Percentiles rank a stretch among this genome's conserved stretches.
These are phyloP conservation scores for Leucophenga varia DNA, from an alignment of 1,140 invertebrate genomes.

Conservation along the genomic window DNA sequence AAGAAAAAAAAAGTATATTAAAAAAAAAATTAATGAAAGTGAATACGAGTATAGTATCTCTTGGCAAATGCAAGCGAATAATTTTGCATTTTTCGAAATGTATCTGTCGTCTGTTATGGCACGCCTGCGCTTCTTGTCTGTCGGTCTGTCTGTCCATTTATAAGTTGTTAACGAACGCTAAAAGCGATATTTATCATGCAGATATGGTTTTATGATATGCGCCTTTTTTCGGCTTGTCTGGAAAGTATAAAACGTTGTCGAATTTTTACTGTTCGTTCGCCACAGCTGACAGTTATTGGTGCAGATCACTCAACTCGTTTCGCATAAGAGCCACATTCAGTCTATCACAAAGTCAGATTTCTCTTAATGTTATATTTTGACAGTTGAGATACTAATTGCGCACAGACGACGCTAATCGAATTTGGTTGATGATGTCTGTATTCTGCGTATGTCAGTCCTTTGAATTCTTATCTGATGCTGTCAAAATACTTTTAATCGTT, in stretches of 20 bases:
- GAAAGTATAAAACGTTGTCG: slow-evolving; percentile 46
- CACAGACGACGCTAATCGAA: too few species aligned
- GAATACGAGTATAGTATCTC: background rate
- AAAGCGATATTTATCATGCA: slow-evolving; percentile 6
- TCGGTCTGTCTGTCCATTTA: slow-evolving; percentile 1
- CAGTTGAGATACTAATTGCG: slow-evolving; percentile 24
- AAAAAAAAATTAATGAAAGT: slow-evolving; percentile 3
- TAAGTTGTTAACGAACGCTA: too few species aligned
- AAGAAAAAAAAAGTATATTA: slow-evolving; percentile 6
- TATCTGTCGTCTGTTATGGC: too few species aligned
- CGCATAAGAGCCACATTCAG: background rate
- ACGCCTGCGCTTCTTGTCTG: too few species aligned
- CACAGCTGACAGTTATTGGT: background rate
- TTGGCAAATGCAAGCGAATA: slow-evolving; percentile 4
- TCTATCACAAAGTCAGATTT: too few species aligned
- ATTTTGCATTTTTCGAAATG: background rate
- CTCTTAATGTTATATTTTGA: too few species aligned
- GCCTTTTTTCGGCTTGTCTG: background rate
- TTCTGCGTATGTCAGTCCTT: slow-evolving; percentile 26
- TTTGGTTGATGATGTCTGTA: too few species aligned
- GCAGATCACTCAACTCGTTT: background rate
- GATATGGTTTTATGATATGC: slow-evolving; percentile 5
- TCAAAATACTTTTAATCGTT: slow-evolving; percentile 1
- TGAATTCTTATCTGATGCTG: slow-evolving; percentile 12
- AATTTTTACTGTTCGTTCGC: slow-evolving; percentile 11